Percentiles rank a stretch among this genome's conserved stretches.
Conservation (phyloP, 2,888 invertebrate species). For the Blastobasis adustella region DNA sequence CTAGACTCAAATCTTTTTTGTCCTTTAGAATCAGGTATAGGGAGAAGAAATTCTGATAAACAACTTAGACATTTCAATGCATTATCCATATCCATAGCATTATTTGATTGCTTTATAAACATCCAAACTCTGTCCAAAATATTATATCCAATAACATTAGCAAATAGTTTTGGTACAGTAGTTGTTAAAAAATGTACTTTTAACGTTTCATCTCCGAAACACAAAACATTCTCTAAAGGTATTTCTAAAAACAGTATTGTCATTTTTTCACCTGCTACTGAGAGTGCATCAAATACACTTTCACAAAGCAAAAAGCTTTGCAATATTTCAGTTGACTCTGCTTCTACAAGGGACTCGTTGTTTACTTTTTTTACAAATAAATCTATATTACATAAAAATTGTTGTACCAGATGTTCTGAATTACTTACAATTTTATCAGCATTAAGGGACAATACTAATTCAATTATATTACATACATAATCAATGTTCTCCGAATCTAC, state of each 20-base stretch:
- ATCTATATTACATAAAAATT: conserved; percentile 41
- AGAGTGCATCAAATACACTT: conserved; percentile 43
- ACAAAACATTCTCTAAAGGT: conserved; percentile 43
- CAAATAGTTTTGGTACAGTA: conserved; percentile 47
- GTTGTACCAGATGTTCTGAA: conserved; percentile 62
- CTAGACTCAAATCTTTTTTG: conserved; percentile 31
- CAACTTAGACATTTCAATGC: conserved; percentile 46
- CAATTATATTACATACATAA: conserved; percentile 42
- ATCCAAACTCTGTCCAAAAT: conserved; percentile 56
- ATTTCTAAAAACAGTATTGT: conserved; percentile 39
- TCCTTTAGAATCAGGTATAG: conserved; percentile 27
- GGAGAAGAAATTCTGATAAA: conserved; percentile 55
- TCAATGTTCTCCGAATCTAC: conserved; percentile 35
- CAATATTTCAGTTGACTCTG: conserved; percentile 17
- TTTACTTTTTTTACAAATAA: conserved; percentile 11
- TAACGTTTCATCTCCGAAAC: conserved; percentile 33
- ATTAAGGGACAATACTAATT: conserved; percentile 40
- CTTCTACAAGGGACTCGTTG: conserved; percentile 4
- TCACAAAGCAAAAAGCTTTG: conserved; percentile 41
- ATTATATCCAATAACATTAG: conserved; percentile 36
- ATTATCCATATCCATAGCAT: conserved; percentile 16
- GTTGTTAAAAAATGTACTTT: conserved; percentile 45
- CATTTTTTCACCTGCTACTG: conserved; percentile 26
- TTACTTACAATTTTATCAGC: conserved; percentile 36
- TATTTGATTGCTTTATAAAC: conserved; percentile 26